Base-by-base conservation (phyloP, 2,888 invertebrate genomes). In the Leptopilina myrica region DNA sequence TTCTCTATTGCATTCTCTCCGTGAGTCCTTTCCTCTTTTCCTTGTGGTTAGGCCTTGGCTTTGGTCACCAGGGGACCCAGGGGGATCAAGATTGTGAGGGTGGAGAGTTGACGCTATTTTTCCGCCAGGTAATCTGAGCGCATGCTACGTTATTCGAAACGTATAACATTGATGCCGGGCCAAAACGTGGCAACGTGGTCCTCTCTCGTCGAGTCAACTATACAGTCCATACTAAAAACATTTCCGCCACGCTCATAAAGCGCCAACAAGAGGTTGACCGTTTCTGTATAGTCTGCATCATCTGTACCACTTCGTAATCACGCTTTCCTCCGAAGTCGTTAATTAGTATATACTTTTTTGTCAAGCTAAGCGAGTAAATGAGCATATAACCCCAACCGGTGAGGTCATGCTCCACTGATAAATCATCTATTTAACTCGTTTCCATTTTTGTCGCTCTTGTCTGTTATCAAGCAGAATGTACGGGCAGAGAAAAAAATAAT, bases 91-190 rank as follows among this genome's bases (percentile, higher is more conserved):
- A 73, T 73, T 73, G 73, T 33, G 73, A 73, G 56, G 73, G 73
- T 33, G 56, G 56, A 73, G 49, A 49, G 49, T 11, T 15, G 73
- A 73, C 56, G 77, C 59, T 77, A 66, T 77, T 77, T 77, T 77
- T 67, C 56, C 77, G 77, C 59, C 67, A 77, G 67, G 77, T 77
- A 77, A 67, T 67, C 59, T 67, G 77, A 77, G 77, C 40, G 40
- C 53, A 56, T 49, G 67, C 56, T 15, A 26, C 40, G 77, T 56
- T 77, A 73, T 56, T 26, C 56, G 73, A 73, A 73, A 73, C 56
- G 56, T 8, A 53, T n/a, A 26, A 56, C 73, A 56, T 15, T 33
- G 73, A 73, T 73, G 73, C 73, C 73, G 73, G 73, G 53, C 73
- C 33, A 73, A 64, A 64, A 73, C 53, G 73, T 73, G 73, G 73